phyloP scores from a whole-genome alignment of 2,797 vertebrate genomes.

The Dryobates pubescens region DNA sequence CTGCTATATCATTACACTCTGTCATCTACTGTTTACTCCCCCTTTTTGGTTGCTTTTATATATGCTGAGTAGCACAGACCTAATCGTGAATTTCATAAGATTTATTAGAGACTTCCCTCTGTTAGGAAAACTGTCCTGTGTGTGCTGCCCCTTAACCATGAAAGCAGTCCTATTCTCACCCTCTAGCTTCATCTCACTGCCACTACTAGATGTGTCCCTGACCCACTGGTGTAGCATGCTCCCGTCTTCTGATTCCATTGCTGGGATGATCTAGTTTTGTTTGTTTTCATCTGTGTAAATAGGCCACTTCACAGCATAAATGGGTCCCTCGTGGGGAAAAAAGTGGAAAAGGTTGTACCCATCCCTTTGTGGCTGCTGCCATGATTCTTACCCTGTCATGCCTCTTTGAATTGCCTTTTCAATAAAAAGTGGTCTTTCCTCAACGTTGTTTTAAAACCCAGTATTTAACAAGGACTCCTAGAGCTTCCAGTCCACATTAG shows the following conservation, averaged over 20 bases:
- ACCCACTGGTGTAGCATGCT: not conserved
- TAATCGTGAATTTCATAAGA: not conserved
- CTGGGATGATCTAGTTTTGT: not conserved
- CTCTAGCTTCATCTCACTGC: not conserved
- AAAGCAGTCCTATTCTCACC: not conserved
- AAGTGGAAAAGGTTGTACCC: not conserved
- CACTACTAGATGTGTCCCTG: not conserved
- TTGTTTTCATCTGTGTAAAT: not conserved
- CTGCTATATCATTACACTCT: not conserved
- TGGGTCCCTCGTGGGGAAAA: not conserved
- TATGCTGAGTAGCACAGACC: not conserved
- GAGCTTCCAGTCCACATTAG: not conserved
- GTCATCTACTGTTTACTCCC: not conserved
- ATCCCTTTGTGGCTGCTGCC: not conserved
- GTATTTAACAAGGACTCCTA: not conserved
- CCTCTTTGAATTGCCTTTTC: not conserved
- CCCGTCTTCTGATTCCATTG: not conserved
- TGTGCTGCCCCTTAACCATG: not conserved
- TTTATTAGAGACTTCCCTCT: not conserved
- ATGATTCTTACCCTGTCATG: not conserved
- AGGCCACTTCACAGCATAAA: not conserved
- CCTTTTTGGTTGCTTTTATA: not conserved
- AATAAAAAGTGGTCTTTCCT: not conserved
- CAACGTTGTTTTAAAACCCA: not conserved
- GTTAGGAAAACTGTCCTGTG: not conserved